A percentile compares a stretch with the other conserved stretches of the same genome.
phyloP scores from a whole-genome alignment of 2,113 vertebrate species.

The Motacilla tschutschensis region DNA sequence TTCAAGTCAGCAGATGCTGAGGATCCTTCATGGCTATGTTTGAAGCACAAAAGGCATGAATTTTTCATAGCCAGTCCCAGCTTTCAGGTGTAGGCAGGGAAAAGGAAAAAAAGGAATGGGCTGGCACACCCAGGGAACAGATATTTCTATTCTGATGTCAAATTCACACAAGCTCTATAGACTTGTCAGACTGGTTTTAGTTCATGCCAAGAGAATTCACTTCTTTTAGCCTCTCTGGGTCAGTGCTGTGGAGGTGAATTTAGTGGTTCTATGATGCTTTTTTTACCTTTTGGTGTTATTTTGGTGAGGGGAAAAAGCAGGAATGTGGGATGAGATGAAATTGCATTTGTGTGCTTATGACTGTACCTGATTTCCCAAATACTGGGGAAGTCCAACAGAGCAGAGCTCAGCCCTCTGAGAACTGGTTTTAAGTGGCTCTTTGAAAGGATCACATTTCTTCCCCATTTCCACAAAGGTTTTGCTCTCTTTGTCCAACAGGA shows the following conservation, averaged over 20 bases:
- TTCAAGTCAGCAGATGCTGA: slow-evolving; percentile 50
- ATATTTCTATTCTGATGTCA: slow-evolving; percentile 31
- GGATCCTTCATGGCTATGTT: slow-evolving; percentile 22
- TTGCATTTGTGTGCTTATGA: background rate
- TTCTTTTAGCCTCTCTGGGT: background rate
- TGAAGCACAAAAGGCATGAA: slow-evolving; percentile 44
- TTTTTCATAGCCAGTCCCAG: slow-evolving; percentile 60
- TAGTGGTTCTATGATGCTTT: background rate
- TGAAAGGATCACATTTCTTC: background rate
- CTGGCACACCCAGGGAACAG: background rate
- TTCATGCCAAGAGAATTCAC: background rate
- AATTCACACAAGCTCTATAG: background rate
- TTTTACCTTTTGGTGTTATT: background rate
- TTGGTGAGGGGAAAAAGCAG: background rate
- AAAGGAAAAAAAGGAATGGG: background rate
- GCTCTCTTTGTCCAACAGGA: slow-evolving; percentile 21
- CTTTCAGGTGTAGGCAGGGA: slow-evolving; percentile 10
- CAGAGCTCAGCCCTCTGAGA: background rate
- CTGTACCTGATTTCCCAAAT: background rate
- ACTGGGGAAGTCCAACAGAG: background rate
- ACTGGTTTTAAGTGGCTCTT: background rate
- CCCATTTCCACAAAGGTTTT: background rate
- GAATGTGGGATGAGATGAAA: background rate
- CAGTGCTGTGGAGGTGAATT: slow-evolving; percentile 13
- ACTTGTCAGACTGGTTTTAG: slow-evolving; percentile 22